Conservation (phyloP, 2,888 invertebrate species). For the Hypena proboscidalis region DNA sequence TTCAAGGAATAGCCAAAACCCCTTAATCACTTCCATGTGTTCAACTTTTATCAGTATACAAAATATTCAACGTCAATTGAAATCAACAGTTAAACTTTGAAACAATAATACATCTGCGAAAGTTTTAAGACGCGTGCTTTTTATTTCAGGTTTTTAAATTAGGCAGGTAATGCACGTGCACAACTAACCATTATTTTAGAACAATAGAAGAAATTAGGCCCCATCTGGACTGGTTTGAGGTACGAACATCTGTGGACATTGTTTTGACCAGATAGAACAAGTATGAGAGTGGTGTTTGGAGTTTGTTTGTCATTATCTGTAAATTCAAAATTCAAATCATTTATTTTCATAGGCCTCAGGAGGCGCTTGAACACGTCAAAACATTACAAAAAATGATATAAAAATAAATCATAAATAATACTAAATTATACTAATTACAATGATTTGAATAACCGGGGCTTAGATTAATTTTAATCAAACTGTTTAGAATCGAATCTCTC, state of each 20-base stretch:
- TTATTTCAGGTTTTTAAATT: constrained; percentile 15
- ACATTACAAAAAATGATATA: too few relatives aligned
- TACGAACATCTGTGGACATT: constrained; percentile 32
- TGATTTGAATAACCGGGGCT: too few relatives aligned
- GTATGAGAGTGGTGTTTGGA: constrained; percentile 12
- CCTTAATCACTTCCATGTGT: constrained; percentile 16
- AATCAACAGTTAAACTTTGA: not conserved
- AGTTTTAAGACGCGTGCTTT: constrained; percentile 22
- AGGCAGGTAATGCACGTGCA: constrained; percentile 35
- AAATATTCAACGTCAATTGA: not conserved
- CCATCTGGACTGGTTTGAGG: constrained; percentile 36
- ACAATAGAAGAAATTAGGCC: constrained; percentile 27
- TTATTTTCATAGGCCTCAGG: too few relatives aligned
- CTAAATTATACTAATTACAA: too few relatives aligned
- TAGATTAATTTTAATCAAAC: too few relatives aligned
- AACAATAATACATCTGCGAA: constrained; percentile 26
- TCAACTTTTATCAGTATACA: too few relatives aligned
- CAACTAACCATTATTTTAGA: constrained; percentile 9
- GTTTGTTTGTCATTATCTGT: not conserved
- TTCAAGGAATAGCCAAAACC: not conserved
- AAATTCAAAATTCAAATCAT: too few relatives aligned
- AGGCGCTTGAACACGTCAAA: too few relatives aligned
- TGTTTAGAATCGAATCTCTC: too few relatives aligned
- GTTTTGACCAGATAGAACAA: constrained; percentile 27
- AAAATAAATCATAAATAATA: too few relatives aligned